Percentiles rank a stretch among this genome's conserved stretches.
Conservation (phyloP, 2,888 invertebrate species). For the Heliconius cydno region DNA sequence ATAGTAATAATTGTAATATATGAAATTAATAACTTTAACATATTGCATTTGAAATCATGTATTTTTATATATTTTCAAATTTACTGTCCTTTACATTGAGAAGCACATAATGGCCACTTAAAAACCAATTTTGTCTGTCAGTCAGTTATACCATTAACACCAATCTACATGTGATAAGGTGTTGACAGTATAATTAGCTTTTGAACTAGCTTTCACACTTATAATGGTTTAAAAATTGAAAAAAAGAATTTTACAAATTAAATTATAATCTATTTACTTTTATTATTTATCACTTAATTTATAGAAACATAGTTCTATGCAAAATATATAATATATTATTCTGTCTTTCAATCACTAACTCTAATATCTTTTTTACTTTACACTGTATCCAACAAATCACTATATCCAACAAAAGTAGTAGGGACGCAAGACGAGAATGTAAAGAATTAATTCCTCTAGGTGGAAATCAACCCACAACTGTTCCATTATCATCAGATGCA, state of each 20-base stretch:
- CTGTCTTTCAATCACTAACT: too few relatives aligned
- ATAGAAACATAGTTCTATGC: too few relatives aligned
- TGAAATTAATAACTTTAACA: neutral
- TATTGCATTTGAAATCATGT: neutral
- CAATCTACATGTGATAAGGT: constrained; percentile 6
- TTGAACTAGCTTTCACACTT: neutral
- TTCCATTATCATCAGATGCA: too few relatives aligned
- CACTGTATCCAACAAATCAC: too few relatives aligned
- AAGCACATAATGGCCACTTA: neutral
- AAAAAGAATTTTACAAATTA: neutral
- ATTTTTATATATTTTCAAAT: neutral
- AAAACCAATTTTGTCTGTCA: neutral
- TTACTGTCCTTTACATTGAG: neutral
- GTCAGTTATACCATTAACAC: neutral
- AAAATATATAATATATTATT: too few relatives aligned
- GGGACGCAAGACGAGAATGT: too few relatives aligned
- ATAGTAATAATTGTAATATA: neutral
- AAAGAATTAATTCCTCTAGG: too few relatives aligned
- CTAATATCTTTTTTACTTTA: too few relatives aligned
- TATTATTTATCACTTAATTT: too few relatives aligned
- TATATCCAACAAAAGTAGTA: too few relatives aligned
- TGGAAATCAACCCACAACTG: too few relatives aligned
- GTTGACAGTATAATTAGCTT: neutral
- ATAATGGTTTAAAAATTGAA: neutral
- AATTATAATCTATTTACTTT: neutral